These are phyloP conservation scores for Cydia fagiglandana DNA, from an alignment of 1,140 invertebrate genomes.

Conservation along the genomic window DNA sequence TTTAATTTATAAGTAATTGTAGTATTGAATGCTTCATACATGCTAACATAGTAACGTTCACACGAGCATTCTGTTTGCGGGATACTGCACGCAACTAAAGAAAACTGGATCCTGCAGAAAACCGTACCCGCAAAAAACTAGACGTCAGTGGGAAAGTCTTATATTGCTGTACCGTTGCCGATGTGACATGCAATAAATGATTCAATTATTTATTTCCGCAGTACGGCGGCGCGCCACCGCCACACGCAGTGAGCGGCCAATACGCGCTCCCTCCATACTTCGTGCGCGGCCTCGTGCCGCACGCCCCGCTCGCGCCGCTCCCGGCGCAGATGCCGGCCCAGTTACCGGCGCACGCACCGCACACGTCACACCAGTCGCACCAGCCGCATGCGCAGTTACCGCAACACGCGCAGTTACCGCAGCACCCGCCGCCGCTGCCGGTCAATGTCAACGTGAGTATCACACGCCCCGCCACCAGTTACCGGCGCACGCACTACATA, in stretches of 20 bases:
- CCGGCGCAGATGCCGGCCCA: constrained; percentile 41
- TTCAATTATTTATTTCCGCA: constrained; percentile 22
- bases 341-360: constrained; percentile 63
- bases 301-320: constrained; percentile 45
- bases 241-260: constrained; percentile 68
- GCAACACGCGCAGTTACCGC: constrained; percentile 72
- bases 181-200: no score
- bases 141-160: no score
- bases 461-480: no score
- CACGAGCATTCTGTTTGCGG: no score
- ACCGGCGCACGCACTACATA: no score
- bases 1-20: no score
- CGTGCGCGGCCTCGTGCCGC: constrained; percentile 62
- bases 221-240: constrained; percentile 55
- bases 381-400: constrained; percentile 76
- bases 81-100: no score
- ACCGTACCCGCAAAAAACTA: no score
- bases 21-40: no score
- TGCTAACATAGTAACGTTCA: no score
- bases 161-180: no score
- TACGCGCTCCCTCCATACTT: constrained; percentile 73
- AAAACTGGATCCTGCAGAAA: no score
- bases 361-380: constrained; percentile 80
- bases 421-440: constrained; percentile 56
- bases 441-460: constrained; percentile 54